A percentile compares a stretch with the other conserved stretches of the same genome.
These are phyloP conservation scores for Rhodinocichla rosea DNA, from an alignment of 2,113 vertebrate genomes.

Conservation along the genomic window DNA sequence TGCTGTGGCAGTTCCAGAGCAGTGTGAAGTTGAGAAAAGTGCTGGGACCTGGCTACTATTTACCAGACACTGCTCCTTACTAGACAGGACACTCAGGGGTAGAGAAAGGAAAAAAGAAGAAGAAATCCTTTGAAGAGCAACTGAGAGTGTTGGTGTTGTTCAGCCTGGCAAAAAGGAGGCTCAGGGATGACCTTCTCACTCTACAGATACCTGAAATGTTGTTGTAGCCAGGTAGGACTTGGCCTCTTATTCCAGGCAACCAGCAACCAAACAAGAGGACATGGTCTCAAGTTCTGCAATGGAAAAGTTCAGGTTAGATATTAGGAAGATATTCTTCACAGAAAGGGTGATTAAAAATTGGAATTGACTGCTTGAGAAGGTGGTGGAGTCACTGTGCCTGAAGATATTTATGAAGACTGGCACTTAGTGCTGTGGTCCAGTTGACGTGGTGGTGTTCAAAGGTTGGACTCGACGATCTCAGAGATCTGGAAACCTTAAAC, in stretches of 20 bases:
- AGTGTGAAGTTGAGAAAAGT: not conserved
- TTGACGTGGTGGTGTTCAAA: not conserved
- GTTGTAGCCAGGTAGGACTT: not conserved
- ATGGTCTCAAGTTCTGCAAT: not conserved
- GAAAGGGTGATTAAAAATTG: not conserved
- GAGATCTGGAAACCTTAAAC: not conserved
- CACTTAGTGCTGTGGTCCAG: not conserved
- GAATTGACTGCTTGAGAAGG: not conserved
- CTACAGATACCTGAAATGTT: not conserved
- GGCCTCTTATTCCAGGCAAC: not conserved
- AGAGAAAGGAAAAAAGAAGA: not conserved
- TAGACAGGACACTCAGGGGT: not conserved
- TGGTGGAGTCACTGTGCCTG: rapidly evolving
- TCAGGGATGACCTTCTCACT: not conserved
- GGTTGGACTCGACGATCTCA: rapidly evolving
- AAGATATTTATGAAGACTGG: not conserved
- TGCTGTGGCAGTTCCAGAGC: not conserved
- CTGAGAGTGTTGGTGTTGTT: not conserved
- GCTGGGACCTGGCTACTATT: not conserved
- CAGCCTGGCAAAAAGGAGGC: not conserved
- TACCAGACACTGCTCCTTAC: not conserved
- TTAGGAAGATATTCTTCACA: not conserved
- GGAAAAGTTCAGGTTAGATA: not conserved
- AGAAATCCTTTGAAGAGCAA: not conserved
- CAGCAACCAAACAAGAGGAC: not conserved